A percentile compares a stretch with the other conserved stretches of the same genome.
Conservation (phyloP, 2,888 invertebrate genomes). For the Tinea semifulvella region DNA sequence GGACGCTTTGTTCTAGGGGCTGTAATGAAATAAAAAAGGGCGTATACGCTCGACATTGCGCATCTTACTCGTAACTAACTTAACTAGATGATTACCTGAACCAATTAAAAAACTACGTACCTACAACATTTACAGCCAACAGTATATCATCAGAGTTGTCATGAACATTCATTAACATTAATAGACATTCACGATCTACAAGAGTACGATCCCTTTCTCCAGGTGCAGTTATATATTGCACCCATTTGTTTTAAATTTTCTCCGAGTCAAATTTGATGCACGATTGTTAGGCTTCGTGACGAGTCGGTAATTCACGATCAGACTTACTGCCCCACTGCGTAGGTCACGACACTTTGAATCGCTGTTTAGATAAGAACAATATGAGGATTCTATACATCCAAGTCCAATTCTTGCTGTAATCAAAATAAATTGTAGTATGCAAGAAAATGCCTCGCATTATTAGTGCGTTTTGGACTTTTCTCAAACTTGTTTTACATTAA, state of each 20-base stretch:
- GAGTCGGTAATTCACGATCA: constrained; percentile 11
- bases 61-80: too few relatives aligned
- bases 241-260: constrained; percentile 11
- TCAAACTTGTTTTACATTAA: too few relatives aligned
- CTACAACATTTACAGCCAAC: neutral
- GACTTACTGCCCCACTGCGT: constrained; percentile 11
- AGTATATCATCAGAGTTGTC: neutral
- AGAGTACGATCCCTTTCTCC: constrained; percentile 8
- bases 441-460: too few relatives aligned
- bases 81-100: too few relatives aligned
- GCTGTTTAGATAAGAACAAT: constrained; percentile 2
- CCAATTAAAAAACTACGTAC: too few relatives aligned
- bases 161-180: constrained; percentile 1
- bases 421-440: too few relatives aligned
- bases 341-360: constrained; percentile 7
- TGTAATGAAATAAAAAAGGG: too few relatives aligned
- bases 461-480: too few relatives aligned
- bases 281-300: constrained; percentile 12
- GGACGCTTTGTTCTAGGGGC: too few relatives aligned
- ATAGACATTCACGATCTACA: neutral
- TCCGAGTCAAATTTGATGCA: constrained; percentile 11
- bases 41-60: too few relatives aligned
- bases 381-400: neutral
- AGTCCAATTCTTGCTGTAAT: neutral
- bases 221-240: neutral